phyloP scores from a whole-genome alignment of 2,797 vertebrate genomes.

The Acrossocheilus wenchowensis region DNA sequence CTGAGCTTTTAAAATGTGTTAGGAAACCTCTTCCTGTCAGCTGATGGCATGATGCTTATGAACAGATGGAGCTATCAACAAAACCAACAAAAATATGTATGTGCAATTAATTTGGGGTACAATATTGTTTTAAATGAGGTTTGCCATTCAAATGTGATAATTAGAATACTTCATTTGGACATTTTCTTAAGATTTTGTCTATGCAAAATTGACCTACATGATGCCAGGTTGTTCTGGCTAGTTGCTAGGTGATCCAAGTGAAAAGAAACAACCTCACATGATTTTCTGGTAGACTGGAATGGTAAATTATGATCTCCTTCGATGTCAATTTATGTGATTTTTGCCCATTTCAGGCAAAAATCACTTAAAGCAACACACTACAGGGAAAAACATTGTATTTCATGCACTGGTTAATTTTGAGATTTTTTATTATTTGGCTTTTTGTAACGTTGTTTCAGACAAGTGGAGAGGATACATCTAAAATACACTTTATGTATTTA shows the following conservation, averaged over 20 bases:
- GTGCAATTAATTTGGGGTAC: background rate
- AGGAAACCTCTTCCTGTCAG: constrained; percentile 38
- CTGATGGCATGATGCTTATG: constrained; percentile 11
- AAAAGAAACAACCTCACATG: background rate
- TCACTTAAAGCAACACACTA: background rate
- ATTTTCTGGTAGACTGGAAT: background rate
- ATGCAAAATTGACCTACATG: background rate
- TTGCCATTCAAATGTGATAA: background rate
- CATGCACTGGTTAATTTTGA: background rate
- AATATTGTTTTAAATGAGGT: background rate
- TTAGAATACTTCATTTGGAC: background rate
- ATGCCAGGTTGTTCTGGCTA: background rate
- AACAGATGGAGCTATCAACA: constrained; percentile 25
- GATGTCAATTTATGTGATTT: background rate
- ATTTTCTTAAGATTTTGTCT: background rate
- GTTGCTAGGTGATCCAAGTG: constrained; percentile 25
- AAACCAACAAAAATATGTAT: background rate
- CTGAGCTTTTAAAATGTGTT: constrained; percentile 26
- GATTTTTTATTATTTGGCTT: background rate
- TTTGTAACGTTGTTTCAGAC: background rate
- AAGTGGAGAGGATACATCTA: background rate
- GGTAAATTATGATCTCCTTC: background rate
- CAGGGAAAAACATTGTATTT: background rate
- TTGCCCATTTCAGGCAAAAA: background rate
- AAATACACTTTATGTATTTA: background rate